Conservation (phyloP, 2,888 invertebrate genomes). For the Cheilosia impressa region DNA sequence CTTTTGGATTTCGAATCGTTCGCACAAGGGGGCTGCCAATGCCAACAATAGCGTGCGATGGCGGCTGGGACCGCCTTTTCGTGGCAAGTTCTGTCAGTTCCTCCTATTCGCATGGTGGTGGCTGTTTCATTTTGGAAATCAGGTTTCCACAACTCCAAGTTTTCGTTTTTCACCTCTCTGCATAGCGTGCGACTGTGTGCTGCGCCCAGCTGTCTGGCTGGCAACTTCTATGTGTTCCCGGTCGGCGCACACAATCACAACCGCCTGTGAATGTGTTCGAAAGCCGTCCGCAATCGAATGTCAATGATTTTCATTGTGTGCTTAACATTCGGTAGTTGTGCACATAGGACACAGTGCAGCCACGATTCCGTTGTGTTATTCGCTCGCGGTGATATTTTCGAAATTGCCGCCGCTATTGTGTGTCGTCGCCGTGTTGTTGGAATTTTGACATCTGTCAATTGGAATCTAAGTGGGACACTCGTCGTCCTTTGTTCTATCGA, state of each 20-base stretch:
- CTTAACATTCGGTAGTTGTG: slow-evolving; percentile 68
- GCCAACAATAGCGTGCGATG: slow-evolving; percentile 58
- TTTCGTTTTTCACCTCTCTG: slow-evolving; percentile 35
- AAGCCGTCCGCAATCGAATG: slow-evolving; percentile 60
- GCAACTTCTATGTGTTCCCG: slow-evolving; percentile 31
- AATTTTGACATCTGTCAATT: slow-evolving; percentile 62
- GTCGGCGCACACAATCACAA: slow-evolving; percentile 8
- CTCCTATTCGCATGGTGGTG: slow-evolving; percentile 61
- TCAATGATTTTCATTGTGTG: slow-evolving; percentile 72
- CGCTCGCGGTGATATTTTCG: slow-evolving; percentile 64
- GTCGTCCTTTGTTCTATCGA: background rate
- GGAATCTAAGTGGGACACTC: slow-evolving; percentile 26
- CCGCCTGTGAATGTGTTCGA: slow-evolving; percentile 46
- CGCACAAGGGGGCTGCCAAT: slow-evolving; percentile 41
- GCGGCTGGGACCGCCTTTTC: slow-evolving; percentile 70
- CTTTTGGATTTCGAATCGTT: slow-evolving; percentile 39
- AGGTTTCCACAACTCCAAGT: slow-evolving; percentile 64
- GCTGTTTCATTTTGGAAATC: slow-evolving; percentile 46
- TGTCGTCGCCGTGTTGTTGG: slow-evolving; percentile 54
- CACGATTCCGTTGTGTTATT: slow-evolving; percentile 54
- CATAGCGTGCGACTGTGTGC: slow-evolving; percentile 17
- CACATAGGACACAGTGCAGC: slow-evolving; percentile 56
- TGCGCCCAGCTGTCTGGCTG: slow-evolving; percentile 73
- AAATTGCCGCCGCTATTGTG: slow-evolving; percentile 63
- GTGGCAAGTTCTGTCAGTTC: slow-evolving; percentile 61